Evolutionary conservation across 2,797 vertebrate species (phyloP).

Genomic region (Smutsia gigantea): DNA sequence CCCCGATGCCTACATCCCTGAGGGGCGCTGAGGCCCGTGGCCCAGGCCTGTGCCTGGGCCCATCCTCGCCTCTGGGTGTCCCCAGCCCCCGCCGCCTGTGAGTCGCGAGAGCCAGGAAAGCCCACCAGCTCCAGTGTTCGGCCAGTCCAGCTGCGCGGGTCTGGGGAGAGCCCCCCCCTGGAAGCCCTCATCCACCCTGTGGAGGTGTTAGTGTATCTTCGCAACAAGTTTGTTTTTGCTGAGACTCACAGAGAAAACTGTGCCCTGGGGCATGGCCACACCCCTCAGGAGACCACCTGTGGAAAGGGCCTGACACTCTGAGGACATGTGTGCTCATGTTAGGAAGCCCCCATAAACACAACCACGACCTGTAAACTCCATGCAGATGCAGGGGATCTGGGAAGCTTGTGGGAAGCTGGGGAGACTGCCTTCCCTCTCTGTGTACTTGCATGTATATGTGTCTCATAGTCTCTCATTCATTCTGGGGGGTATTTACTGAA

Average conservation of each 20-base stretch:
- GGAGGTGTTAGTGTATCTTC: background rate
- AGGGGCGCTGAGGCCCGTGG: background rate
- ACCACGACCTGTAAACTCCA: background rate
- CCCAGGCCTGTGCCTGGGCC: background rate
- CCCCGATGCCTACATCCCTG: fast-evolving
- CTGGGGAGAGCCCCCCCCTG: background rate
- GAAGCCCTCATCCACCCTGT: background rate
- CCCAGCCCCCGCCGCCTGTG: background rate
- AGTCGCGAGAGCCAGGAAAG: background rate
- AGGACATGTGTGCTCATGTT: background rate
- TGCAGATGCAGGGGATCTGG: background rate
- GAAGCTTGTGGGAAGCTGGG: background rate
- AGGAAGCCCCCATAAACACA: background rate
- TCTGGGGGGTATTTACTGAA: background rate
- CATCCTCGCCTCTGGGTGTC: background rate
- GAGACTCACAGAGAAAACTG: background rate
- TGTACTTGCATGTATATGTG: background rate
- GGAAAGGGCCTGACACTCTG: background rate
- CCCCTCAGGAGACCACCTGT: background rate
- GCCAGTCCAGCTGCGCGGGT: background rate
- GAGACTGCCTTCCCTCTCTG: background rate
- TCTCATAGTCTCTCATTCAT: background rate
- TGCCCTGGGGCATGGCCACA: too few species aligned
- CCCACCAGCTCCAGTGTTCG: background rate
- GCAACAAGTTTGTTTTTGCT: background rate